These are phyloP conservation scores for Xestia rhomboidea DNA, from an alignment of 2,888 invertebrate genomes.

Conservation along the genomic window DNA sequence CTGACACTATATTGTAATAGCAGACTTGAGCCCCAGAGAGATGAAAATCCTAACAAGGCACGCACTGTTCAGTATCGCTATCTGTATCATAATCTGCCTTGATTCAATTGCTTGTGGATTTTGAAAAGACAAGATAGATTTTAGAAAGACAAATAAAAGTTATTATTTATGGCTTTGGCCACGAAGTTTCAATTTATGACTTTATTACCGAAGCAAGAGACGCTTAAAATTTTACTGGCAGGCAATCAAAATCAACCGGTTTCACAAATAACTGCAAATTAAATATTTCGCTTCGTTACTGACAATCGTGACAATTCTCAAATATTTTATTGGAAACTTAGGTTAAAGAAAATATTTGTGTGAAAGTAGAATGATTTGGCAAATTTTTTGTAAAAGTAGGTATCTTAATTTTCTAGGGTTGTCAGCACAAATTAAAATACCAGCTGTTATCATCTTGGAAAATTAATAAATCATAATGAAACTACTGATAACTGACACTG, in stretches of 20 bases:
- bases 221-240: slow-evolving; percentile 10
- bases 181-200: slow-evolving; percentile 24
- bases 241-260: slow-evolving; percentile 18
- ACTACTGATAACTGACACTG: background rate
- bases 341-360: slow-evolving; percentile 5
- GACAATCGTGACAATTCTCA: slow-evolving; percentile 14
- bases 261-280: slow-evolving; percentile 1
- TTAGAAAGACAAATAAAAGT: background rate
- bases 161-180: slow-evolving; percentile 18
- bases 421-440: background rate
- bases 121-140: background rate
- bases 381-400: slow-evolving; percentile 1
- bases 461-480: background rate
- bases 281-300: background rate
- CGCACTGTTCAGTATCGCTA: background rate
- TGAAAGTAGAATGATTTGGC: slow-evolving; percentile 33
- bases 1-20: too few species aligned
- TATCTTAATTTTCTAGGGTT: slow-evolving; percentile 23
- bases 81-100: background rate
- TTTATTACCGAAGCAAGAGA: slow-evolving; percentile 32
- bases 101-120: background rate
- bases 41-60: background rate
- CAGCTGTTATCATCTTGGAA: background rate
- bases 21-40: background rate
- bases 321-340: slow-evolving; percentile 28